A percentile compares a stretch with the other conserved stretches of the same genome.
Evolutionary conservation across 2,797 vertebrate species (phyloP).

Genomic region (Falco concolor): DNA sequence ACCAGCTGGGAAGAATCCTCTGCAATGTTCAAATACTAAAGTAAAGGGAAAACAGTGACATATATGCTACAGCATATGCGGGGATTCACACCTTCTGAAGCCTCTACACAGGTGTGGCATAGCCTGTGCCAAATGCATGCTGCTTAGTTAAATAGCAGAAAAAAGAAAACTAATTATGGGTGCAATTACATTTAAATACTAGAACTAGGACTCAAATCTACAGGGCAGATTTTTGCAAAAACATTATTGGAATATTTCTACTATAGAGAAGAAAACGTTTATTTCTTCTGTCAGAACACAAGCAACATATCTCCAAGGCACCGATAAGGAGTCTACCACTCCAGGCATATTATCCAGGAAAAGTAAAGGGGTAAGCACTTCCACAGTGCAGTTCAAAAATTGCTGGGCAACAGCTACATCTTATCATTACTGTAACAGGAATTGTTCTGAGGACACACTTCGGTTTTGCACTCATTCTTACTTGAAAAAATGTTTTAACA

Average conservation of each 20-base stretch:
- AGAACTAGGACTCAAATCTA: background rate
- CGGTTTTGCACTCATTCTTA: background rate
- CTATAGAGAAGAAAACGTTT: background rate
- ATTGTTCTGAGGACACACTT: background rate
- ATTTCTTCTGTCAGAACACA: background rate
- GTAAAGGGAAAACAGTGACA: background rate
- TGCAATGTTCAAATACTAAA: background rate
- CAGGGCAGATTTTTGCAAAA: background rate
- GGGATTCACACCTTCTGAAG: background rate
- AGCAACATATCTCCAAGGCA: background rate
- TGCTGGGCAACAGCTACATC: background rate
- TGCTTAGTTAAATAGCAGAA: background rate
- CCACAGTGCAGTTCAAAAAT: background rate
- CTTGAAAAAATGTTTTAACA: background rate
- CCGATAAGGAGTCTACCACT: background rate
- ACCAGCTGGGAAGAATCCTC: background rate
- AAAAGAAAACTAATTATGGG: background rate
- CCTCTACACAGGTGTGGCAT: background rate
- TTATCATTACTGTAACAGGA: background rate
- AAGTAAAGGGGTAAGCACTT: background rate
- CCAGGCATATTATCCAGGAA: background rate
- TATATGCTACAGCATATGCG: background rate
- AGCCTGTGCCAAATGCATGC: background rate
- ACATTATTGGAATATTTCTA: background rate
- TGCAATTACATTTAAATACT: background rate